These are phyloP conservation scores for Goniozus legneri DNA, from an alignment of 1,140 invertebrate species.

Conservation along the genomic window DNA sequence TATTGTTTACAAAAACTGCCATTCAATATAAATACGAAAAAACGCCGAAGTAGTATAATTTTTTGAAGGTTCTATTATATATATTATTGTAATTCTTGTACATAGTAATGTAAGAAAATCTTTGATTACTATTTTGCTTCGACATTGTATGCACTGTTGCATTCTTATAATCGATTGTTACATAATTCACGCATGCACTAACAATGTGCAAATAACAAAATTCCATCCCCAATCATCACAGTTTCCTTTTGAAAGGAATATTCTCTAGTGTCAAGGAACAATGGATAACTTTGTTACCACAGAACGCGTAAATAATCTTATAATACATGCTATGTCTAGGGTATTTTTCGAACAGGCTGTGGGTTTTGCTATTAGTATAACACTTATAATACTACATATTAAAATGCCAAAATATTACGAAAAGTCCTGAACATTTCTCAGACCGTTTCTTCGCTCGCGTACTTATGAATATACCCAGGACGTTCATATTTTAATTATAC, in stretches of 20 bases:
- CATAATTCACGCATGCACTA: background rate
- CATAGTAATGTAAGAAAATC: conserved; percentile 30
- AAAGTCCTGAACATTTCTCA: background rate
- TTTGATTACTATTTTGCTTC: conserved; percentile 32
- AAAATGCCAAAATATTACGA: background rate
- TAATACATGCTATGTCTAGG: background rate
- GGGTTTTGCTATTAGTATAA: background rate
- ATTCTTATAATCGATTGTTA: too few relatives aligned
- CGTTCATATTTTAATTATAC: conserved; percentile 47
- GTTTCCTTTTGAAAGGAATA: background rate
- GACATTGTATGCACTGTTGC: conserved; percentile 26
- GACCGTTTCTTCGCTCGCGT: conserved; percentile 27
- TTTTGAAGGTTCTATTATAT: conserved; percentile 9
- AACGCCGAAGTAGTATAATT: conserved; percentile 24
- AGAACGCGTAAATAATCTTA: background rate
- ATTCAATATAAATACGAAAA: conserved; percentile 30
- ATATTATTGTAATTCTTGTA: too few relatives aligned
- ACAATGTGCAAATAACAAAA: background rate
- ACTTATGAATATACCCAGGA: conserved; percentile 37
- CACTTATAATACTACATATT: background rate
- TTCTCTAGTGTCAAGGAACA: background rate
- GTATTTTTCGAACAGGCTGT: conserved; percentile 5
- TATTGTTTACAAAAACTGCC: conserved; percentile 29
- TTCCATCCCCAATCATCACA: background rate
- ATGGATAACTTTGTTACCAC: conserved; percentile 11